These are phyloP conservation scores for Aplidium turbinatum DNA, from an alignment of 23 tunicate genomes.

Conservation along the genomic window DNA sequence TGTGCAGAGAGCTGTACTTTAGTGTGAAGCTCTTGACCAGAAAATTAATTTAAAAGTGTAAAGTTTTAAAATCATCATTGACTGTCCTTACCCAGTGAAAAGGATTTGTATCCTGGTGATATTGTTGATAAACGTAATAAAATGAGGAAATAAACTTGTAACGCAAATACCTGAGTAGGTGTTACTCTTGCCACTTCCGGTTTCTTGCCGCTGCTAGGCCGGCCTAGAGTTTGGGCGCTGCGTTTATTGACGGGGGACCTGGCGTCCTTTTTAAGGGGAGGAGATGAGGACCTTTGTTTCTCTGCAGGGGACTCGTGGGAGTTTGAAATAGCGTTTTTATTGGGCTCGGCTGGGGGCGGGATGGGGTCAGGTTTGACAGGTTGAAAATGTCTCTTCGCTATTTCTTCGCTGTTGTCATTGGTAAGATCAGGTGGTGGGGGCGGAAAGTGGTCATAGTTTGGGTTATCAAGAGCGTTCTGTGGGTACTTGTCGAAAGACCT, in stretches of 20 bases:
- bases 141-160: no score
- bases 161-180: constrained; percentile 26
- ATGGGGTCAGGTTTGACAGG: neutral
- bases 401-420: neutral
- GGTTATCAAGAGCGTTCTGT: constrained; percentile 53
- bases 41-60: no score
- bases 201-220: constrained; percentile 18
- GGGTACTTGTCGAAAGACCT: neutral
- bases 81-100: no score
- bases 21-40: no score
- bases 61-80: no score
- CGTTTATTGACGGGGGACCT: neutral
- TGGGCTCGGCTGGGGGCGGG: neutral
- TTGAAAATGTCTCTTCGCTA: neutral
- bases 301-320: neutral
- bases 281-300: neutral
- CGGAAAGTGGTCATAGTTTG: constrained; percentile 66
- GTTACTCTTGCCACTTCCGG: constrained; percentile 23
- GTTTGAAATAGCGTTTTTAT: neutral
- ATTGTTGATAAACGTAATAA: no score
- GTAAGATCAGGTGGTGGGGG: constrained; percentile 48
- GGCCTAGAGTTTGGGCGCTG: constrained; percentile 8
- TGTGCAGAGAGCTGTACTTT: no score
- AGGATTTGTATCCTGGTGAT: no score
- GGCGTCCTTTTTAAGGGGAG: constrained; percentile 1